Evolutionary conservation across 1,140 invertebrate species (phyloP).

Genomic region (Drosophila truncata): DNA sequence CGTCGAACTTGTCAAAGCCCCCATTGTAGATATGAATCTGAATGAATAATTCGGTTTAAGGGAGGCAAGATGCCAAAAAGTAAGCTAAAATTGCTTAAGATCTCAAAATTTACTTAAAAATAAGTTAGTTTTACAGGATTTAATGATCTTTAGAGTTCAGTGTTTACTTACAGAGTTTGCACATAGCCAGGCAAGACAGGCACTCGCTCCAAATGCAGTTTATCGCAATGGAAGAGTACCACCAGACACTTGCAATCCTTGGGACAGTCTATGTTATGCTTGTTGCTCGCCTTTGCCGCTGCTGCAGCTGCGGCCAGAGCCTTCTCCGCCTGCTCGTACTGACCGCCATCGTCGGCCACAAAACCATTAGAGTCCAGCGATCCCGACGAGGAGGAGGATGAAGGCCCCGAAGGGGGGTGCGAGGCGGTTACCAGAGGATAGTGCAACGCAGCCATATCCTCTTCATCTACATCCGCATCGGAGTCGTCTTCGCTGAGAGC

Average conservation of each 20-base stretch:
- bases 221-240: constrained; percentile 87
- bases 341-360: constrained; percentile 75
- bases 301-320: constrained; percentile 61
- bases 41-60: neutral
- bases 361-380: constrained; percentile 79
- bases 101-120: neutral
- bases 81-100: neutral
- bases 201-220: constrained; percentile 87
- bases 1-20: constrained; percentile 6
- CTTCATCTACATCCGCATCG: constrained; percentile 51
- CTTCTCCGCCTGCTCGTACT: constrained; percentile 76
- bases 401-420: constrained; percentile 1
- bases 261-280: constrained; percentile 85
- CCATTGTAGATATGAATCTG: constrained; percentile 5
- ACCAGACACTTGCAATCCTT: constrained; percentile 87
- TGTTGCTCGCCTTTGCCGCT: constrained; percentile 46
- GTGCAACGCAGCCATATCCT: constrained; percentile 55
- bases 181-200: constrained; percentile 88
- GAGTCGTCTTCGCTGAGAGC: constrained; percentile 55
- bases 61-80: neutral
- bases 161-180: constrained; percentile 87
- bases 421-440: constrained; percentile 37
- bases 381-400: constrained; percentile 42
- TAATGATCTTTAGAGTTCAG: no score
- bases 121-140: no score